Conservation (phyloP, 2,113 vertebrate species). For the Tachysurus fulvidraco region DNA sequence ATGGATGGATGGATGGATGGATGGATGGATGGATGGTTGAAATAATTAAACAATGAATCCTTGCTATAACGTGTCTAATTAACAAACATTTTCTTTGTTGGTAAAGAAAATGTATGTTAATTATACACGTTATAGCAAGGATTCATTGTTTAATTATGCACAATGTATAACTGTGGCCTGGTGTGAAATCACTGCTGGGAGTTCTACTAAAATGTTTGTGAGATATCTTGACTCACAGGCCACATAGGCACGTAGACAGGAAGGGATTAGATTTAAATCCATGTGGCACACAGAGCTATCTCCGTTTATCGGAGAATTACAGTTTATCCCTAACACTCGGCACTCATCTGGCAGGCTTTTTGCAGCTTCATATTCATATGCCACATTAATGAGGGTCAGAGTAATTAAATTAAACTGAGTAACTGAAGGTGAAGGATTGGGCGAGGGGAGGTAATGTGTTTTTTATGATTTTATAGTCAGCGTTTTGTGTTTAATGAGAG, state of each 20-base stretch:
- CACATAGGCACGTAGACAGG: slow-evolving; percentile 19
- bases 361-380: slow-evolving; percentile 33
- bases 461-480: background rate
- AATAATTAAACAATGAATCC: background rate
- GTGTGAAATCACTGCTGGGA: background rate
- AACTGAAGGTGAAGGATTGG: slow-evolving; percentile 4
- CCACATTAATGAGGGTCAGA: slow-evolving; percentile 30
- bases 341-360: slow-evolving; percentile 27
- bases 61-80: background rate
- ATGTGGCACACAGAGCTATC: slow-evolving; percentile 36
- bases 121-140: background rate
- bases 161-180: background rate
- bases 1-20: too few species aligned
- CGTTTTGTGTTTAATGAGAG: background rate
- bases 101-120: background rate
- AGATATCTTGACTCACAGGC: slow-evolving; percentile 11
- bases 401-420: slow-evolving; percentile 46
- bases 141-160: background rate
- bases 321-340: slow-evolving; percentile 43
- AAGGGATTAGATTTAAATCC: slow-evolving; percentile 42
- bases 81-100: background rate
- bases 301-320: slow-evolving; percentile 45
- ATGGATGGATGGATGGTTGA: too few species aligned
- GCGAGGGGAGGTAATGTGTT: background rate
- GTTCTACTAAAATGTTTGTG: background rate